These are phyloP conservation scores for Troides oblongomaculatus DNA, from an alignment of 2,888 invertebrate genomes.

Conservation along the genomic window DNA sequence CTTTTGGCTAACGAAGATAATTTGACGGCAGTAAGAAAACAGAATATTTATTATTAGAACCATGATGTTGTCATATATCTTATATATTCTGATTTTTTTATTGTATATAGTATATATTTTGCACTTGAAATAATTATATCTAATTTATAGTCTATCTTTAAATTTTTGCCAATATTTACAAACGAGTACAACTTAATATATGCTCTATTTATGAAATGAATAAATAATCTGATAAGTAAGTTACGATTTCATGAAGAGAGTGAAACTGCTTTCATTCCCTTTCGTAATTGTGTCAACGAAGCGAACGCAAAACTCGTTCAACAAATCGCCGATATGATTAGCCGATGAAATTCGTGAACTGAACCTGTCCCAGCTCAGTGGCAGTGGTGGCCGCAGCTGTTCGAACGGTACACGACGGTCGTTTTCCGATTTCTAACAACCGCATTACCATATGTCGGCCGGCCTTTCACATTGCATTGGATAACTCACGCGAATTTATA, in stretches of 20 bases:
- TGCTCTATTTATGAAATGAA: no score
- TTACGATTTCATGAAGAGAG: conserved; percentile 5
- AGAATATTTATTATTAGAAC: no score
- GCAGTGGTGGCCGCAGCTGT: conserved; percentile 38
- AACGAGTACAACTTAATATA: no score
- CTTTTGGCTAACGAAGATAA: no score
- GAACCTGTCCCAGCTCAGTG: conserved; percentile 41
- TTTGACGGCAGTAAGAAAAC: no score
- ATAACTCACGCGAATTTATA: conserved; percentile 55
- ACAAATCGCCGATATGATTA: conserved; percentile 35
- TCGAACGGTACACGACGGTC: conserved; percentile 46
- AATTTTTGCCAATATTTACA: no score
- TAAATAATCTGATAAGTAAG: neutral
- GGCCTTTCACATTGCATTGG: conserved; percentile 69
- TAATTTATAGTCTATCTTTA: no score
- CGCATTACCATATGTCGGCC: conserved; percentile 65
- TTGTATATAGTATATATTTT: no score
- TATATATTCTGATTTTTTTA: no score
- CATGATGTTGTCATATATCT: no score
- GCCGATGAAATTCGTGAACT: conserved; percentile 37
- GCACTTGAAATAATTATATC: no score
- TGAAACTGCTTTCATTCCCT: conserved; percentile 25
- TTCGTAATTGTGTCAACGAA: conserved; percentile 37
- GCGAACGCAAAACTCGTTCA: conserved; percentile 38
- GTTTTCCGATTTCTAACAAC: conserved; percentile 70